A percentile compares a stretch with the other conserved stretches of the same genome.
These are phyloP conservation scores for Solen grandis DNA, from an alignment of 1,140 invertebrate species.

Conservation along the genomic window DNA sequence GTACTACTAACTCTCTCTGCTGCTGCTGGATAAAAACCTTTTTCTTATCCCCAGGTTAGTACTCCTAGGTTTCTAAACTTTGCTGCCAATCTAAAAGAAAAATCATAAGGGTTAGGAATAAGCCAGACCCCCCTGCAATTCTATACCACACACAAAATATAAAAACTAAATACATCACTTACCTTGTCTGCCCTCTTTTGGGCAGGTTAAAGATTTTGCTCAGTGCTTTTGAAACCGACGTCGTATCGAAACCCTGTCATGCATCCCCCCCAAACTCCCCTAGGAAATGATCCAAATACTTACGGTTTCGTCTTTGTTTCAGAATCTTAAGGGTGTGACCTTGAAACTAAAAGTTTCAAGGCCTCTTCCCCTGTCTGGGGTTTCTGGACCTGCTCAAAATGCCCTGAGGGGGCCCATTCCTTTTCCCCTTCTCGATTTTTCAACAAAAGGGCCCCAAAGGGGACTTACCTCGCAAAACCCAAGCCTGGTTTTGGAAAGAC, in stretches of 20 bases:
- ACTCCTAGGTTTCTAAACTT: too few relatives aligned
- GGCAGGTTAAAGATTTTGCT: conserved; percentile 1
- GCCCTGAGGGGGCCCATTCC: conserved; percentile 9
- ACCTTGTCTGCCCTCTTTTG: not conserved
- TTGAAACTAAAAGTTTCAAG: conserved; percentile 31
- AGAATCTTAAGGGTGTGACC: conserved; percentile 43
- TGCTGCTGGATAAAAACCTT: too few relatives aligned
- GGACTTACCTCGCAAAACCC: conserved; percentile 2
- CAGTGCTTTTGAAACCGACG: too few relatives aligned
- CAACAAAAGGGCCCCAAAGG: not conserved
- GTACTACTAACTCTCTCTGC: too few relatives aligned
- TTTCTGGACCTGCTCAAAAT: conserved; percentile 9
- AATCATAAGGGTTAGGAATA: too few relatives aligned
- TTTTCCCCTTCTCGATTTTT: not conserved
- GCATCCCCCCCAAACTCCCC: not conserved
- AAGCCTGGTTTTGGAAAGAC: not conserved
- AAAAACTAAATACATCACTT: not conserved
- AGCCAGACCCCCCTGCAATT: too few relatives aligned
- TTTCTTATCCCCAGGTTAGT: too few relatives aligned
- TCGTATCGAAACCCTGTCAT: not conserved
- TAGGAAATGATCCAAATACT: conserved; percentile 6
- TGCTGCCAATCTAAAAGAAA: too few relatives aligned
- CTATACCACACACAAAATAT: not conserved
- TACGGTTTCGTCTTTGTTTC: conserved; percentile 7
- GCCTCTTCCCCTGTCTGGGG: conserved; percentile 28